Conservation (phyloP, 2,888 invertebrate species). For the Platycheirus rosarum region DNA sequence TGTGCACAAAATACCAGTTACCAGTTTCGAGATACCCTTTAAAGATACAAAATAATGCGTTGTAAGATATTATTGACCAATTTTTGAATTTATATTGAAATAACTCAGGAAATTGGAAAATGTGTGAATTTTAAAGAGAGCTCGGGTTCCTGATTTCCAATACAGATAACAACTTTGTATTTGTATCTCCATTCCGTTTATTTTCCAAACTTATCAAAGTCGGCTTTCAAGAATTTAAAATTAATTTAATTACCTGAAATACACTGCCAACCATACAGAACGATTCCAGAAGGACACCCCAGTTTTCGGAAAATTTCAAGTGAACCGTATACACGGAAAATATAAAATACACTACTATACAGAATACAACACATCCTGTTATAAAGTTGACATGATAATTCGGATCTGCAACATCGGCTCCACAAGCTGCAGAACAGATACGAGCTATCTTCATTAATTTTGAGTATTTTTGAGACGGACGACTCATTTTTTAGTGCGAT, state of each 20-base stretch:
- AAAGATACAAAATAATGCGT: slow-evolving; percentile 7
- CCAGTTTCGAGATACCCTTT: slow-evolving; percentile 56
- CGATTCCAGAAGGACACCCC: slow-evolving; percentile 37
- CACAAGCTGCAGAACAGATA: slow-evolving; percentile 33
- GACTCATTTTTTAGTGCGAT: background rate
- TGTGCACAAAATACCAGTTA: background rate
- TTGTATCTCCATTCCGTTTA: too few species aligned
- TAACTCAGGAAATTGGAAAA: too few species aligned
- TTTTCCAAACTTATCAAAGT: too few species aligned
- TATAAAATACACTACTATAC: slow-evolving; percentile 49
- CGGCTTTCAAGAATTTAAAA: too few species aligned
- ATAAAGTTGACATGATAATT: slow-evolving; percentile 51
- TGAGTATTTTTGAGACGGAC: slow-evolving; percentile 46
- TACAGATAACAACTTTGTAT: too few species aligned
- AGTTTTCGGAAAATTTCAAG: slow-evolving; percentile 31
- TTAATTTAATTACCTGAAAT: slow-evolving; percentile 37
- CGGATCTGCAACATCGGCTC: slow-evolving; percentile 40
- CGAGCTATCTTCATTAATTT: slow-evolving; percentile 21
- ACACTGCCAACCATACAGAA: slow-evolving; percentile 61
- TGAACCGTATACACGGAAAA: slow-evolving; percentile 51
- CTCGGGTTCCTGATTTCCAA: too few species aligned
- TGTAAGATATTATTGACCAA: too few species aligned
- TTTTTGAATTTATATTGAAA: too few species aligned
- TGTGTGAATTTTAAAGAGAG: too few species aligned
- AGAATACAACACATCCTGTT: slow-evolving; percentile 23